A percentile compares a stretch with the other conserved stretches of the same genome.
Evolutionary conservation across 2,113 vertebrate species (phyloP).

Genomic region (Ginglymostoma cirratum): DNA sequence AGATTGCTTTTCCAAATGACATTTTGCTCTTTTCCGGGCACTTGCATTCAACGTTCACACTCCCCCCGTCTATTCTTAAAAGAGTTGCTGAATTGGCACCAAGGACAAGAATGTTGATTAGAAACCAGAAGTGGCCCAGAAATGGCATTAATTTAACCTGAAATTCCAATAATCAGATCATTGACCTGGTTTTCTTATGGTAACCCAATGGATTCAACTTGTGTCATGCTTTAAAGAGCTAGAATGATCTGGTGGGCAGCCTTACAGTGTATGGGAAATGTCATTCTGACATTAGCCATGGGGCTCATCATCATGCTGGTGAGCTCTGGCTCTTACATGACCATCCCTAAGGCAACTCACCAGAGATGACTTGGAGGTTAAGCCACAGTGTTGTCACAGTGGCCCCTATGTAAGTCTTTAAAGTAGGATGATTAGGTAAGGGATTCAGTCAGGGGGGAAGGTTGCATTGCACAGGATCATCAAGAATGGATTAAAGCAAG

Average conservation of each 20-base stretch:
- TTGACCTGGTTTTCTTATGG: background rate
- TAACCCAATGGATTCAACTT: background rate
- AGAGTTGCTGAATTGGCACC: background rate
- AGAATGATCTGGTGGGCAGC: background rate
- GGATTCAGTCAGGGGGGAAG: background rate
- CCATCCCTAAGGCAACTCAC: background rate
- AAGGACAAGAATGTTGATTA: background rate
- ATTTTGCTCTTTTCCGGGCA: background rate
- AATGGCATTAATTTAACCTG: background rate
- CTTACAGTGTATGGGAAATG: background rate
- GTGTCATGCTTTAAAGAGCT: background rate
- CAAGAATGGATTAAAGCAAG: background rate
- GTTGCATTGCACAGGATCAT: background rate
- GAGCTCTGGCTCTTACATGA: background rate
- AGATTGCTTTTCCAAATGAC: background rate
- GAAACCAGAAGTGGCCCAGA: background rate
- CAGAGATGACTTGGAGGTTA: background rate
- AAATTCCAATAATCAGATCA: background rate
- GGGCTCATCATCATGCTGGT: background rate
- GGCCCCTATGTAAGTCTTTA: background rate
- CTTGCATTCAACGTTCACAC: background rate
- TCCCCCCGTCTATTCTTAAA: background rate
- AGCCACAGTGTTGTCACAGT: background rate
- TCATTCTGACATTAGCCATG: background rate
- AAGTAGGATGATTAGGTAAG: background rate